These are phyloP conservation scores for Euglossa dilemma DNA, from an alignment of 1,140 invertebrate species.

Conservation along the genomic window DNA sequence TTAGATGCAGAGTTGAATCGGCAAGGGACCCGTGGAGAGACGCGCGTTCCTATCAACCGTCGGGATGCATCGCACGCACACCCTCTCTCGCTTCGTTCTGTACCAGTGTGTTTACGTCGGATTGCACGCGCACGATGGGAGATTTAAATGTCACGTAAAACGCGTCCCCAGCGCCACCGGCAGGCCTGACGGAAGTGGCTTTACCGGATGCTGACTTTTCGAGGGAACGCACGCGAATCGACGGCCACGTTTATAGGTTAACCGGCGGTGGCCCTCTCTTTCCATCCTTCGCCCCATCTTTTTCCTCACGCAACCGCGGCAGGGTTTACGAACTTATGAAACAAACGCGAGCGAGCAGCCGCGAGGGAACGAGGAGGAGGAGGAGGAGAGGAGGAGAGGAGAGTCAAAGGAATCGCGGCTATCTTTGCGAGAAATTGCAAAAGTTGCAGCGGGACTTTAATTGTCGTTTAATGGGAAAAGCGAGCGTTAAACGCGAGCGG, in stretches of 20 bases:
- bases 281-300: neutral
- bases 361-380: no score
- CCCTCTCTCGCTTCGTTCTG: neutral
- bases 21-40: neutral
- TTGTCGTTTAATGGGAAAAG: slow-evolving; percentile 46
- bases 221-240: neutral
- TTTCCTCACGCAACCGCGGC: neutral
- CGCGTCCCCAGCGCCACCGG: slow-evolving; percentile 1
- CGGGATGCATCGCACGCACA: neutral
- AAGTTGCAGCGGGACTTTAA: slow-evolving; percentile 44
- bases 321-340: neutral
- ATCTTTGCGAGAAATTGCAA: slow-evolving; percentile 29
- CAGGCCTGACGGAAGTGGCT: neutral
- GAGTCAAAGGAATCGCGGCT: slow-evolving; percentile 23
- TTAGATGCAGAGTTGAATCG: neutral
- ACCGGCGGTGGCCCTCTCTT: no score
- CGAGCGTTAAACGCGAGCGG: slow-evolving; percentile 33
- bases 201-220: slow-evolving; percentile 1
- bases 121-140: slow-evolving; percentile 13
- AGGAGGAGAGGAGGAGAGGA: neutral
- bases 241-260: neutral
- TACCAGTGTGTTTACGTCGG: neutral
- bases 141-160: slow-evolving; percentile 40
- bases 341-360: neutral
- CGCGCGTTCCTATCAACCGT: neutral